Evolutionary conservation across 2,888 invertebrate genomes (phyloP).

Genomic region (Plebejus melissa): DNA sequence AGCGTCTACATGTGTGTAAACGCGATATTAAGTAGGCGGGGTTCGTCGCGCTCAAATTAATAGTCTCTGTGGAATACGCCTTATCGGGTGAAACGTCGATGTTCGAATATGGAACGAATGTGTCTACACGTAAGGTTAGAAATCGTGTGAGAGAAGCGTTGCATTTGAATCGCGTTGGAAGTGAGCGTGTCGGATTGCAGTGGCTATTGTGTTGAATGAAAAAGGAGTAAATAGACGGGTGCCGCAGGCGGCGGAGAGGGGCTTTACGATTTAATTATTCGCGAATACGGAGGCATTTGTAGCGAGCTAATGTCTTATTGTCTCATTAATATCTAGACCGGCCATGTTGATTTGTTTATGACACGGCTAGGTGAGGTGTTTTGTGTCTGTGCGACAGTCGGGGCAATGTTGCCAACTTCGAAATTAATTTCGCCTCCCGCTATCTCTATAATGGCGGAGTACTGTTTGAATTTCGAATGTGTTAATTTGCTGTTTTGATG

Average conservation of each 20-base stretch:
- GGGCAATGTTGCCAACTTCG: slow-evolving; percentile 39
- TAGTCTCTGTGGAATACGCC: slow-evolving; percentile 71
- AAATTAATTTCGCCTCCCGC: slow-evolving; percentile 46
- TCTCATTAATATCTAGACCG: slow-evolving; percentile 78
- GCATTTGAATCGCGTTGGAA: slow-evolving; percentile 53
- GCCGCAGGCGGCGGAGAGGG: slow-evolving; percentile 76
- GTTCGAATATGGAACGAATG: slow-evolving; percentile 43
- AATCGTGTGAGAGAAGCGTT: slow-evolving; percentile 36
- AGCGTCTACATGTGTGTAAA: slow-evolving; percentile 73
- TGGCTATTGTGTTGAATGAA: slow-evolving; percentile 78
- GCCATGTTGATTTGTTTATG: slow-evolving; percentile 79
- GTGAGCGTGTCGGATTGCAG: slow-evolving; percentile 66
- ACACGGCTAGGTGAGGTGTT: slow-evolving; percentile 59
- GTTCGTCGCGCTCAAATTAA: slow-evolving; percentile 78
- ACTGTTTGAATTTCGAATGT: slow-evolving; percentile 18
- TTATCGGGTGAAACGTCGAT: slow-evolving; percentile 48
- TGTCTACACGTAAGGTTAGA: slow-evolving; percentile 36
- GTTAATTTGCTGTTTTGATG: slow-evolving; percentile 3
- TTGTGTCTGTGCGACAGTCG: slow-evolving; percentile 46
- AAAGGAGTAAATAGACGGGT: slow-evolving; percentile 77
- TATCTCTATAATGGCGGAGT: slow-evolving; percentile 36
- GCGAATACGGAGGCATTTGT: slow-evolving; percentile 79
- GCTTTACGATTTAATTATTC: slow-evolving; percentile 80
- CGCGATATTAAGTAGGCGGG: slow-evolving; percentile 74
- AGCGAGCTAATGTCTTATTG: slow-evolving; percentile 78